Conservation (phyloP, 2,113 vertebrate species). For the Rhinopithecus roxellana region DNA sequence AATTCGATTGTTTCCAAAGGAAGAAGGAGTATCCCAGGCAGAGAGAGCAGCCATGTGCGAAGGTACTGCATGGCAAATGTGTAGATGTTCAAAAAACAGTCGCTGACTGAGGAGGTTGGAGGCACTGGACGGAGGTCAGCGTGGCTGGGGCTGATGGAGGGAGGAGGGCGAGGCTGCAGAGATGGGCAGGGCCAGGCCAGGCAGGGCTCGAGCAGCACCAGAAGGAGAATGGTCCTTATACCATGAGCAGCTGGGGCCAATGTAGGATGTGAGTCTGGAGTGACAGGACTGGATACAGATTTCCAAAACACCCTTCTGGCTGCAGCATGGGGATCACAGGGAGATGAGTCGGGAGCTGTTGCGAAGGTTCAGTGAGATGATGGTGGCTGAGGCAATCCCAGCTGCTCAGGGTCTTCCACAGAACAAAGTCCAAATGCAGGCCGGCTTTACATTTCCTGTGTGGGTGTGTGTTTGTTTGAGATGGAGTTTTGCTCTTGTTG, state of each 20-base stretch:
- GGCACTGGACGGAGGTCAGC: not conserved
- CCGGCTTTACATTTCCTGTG: not conserved
- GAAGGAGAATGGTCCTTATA: not conserved
- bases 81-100: not conserved
- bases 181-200: not conserved
- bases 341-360: not conserved
- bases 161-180: not conserved
- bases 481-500: too few species aligned
- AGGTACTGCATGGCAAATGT: not conserved
- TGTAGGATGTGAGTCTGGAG: not conserved
- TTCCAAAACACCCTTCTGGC: not conserved
- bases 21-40: not conserved
- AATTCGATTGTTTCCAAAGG: not conserved
- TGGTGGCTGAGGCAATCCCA: not conserved
- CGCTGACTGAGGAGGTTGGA: not conserved
- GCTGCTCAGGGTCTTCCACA: not conserved
- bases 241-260: not conserved
- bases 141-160: not conserved
- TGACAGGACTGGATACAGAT: not conserved
- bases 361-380: not conserved
- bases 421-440: not conserved
- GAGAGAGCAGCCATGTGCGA: not conserved
- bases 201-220: not conserved
- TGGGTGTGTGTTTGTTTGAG: too few species aligned
- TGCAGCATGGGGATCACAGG: not conserved